A percentile compares a stretch with the other conserved stretches of the same genome.
Conservation (phyloP, 2,797 vertebrate genomes). For the Spheniscus humboldti region DNA sequence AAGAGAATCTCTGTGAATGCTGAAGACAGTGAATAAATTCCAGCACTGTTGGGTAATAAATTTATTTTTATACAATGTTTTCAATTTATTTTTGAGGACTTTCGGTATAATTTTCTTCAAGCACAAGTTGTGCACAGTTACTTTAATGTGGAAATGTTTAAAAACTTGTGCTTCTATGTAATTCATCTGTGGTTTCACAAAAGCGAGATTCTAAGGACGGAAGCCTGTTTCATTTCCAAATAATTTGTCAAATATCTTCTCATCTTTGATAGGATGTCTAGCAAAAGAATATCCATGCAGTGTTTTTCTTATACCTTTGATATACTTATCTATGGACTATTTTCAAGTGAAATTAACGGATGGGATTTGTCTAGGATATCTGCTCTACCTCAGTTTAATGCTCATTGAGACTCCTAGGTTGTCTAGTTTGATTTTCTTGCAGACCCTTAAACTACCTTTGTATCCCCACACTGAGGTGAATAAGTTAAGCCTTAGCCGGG, state of each 20-base stretch:
- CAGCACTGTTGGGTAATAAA: conserved; percentile 10
- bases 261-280: not conserved
- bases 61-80: conserved; percentile 34
- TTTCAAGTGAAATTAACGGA: not conserved
- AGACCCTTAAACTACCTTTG: not conserved
- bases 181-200: not conserved
- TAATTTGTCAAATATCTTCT: not conserved
- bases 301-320: not conserved
- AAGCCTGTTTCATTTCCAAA: not conserved
- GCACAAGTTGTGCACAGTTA: not conserved
- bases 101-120: not conserved
- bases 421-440: not conserved
- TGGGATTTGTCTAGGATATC: not conserved
- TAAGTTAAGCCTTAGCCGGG: not conserved
- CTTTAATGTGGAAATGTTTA: not conserved
- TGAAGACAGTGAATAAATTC: not conserved
- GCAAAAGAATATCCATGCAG: not conserved
- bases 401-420: not conserved
- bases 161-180: not conserved
- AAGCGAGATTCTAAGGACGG: not conserved
- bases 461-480: not conserved
- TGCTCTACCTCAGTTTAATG: not conserved
- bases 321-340: not conserved
- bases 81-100: not conserved
- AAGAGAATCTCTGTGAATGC: not conserved